Evolutionary conservation across 2,888 invertebrate genomes (phyloP).

Genomic region (Andrena camellia): DNA sequence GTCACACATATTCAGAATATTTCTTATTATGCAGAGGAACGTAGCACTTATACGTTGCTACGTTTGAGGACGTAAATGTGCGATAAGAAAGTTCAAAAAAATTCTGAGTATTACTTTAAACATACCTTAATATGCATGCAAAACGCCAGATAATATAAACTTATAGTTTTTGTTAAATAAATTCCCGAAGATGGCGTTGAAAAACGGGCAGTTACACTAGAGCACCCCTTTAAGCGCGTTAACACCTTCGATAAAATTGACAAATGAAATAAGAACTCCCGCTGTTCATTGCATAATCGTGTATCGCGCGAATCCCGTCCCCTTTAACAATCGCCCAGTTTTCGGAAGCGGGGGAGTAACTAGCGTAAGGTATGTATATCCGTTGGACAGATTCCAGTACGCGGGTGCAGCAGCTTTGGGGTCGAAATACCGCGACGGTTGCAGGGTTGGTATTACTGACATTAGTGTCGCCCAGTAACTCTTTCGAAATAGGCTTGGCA

Average conservation of each 20-base stretch:
- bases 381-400: slow-evolving; percentile 78
- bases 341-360: slow-evolving; percentile 47
- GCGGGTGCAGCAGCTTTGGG: slow-evolving; percentile 65
- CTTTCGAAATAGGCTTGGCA: slow-evolving; percentile 81
- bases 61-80: background rate
- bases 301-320: slow-evolving; percentile 64
- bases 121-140: too few species aligned
- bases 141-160: too few species aligned
- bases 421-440: slow-evolving; percentile 70
- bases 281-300: slow-evolving; percentile 30
- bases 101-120: too few species aligned
- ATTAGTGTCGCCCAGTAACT: slow-evolving; percentile 81
- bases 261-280: background rate
- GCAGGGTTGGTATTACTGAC: slow-evolving; percentile 79
- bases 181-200: too few species aligned
- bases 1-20: slow-evolving; percentile 4
- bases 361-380: slow-evolving; percentile 72
- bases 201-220: too few species aligned
- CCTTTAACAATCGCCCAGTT: slow-evolving; percentile 71
- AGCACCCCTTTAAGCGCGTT: too few species aligned
- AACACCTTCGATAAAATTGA: background rate
- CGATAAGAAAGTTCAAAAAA: too few species aligned
- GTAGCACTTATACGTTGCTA: background rate
- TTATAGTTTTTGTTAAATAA: too few species aligned
- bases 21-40: slow-evolving; percentile 11